A percentile compares a stretch with the other conserved stretches of the same genome.
phyloP scores from a whole-genome alignment of 2,888 invertebrate species.

The Parascotia fuliginaria region DNA sequence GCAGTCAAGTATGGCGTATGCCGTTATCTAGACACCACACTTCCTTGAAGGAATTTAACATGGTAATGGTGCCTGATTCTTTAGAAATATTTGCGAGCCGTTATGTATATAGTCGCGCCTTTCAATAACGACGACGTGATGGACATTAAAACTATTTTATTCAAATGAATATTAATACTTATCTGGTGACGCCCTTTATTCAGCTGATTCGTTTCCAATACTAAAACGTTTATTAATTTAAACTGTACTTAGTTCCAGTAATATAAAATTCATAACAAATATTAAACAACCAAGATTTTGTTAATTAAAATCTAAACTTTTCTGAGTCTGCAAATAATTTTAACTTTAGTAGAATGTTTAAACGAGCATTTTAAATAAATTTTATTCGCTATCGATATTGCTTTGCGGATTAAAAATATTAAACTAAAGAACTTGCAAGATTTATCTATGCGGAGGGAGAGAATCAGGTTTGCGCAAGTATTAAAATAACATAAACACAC shows the following conservation, averaged over 20 bases:
- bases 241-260: neutral
- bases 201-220: neutral
- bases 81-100: constrained; percentile 65
- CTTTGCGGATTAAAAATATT: constrained; percentile 11
- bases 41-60: constrained; percentile 65
- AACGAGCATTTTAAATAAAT: constrained; percentile 4
- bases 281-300: constrained; percentile 4
- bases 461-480: constrained; percentile 72
- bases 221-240: too few relatives aligned
- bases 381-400: neutral
- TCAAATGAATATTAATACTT: constrained; percentile 48
- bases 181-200: constrained; percentile 27
- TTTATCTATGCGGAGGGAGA: constrained; percentile 35
- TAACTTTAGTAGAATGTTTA: constrained; percentile 7
- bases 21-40: constrained; percentile 58
- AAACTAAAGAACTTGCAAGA: constrained; percentile 28
- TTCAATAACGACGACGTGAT: constrained; percentile 67
- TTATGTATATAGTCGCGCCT: constrained; percentile 64
- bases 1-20: constrained; percentile 37
- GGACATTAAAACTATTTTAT: constrained; percentile 59
- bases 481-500: constrained; percentile 83
- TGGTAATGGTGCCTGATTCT: constrained; percentile 61
- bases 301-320: constrained; percentile 15
- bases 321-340: constrained; percentile 9
- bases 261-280: constrained; percentile 1